Percentiles rank a stretch among this genome's conserved stretches.
Conservation (phyloP, 2,113 vertebrate genomes). For the Corythaeola cristata region DNA sequence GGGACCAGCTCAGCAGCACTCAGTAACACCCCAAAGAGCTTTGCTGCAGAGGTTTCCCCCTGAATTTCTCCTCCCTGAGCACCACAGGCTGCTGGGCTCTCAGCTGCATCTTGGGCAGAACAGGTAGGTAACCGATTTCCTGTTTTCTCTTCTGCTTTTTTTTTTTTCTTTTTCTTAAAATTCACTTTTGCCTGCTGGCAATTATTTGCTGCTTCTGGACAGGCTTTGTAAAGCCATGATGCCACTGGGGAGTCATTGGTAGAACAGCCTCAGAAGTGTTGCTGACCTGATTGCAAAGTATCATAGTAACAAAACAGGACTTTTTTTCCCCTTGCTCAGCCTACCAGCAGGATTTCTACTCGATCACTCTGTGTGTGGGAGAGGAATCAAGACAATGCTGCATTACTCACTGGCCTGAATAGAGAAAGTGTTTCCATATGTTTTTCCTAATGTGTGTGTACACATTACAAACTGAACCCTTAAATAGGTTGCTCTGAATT, state of each 20-base stretch:
- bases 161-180: not conserved
- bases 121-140: not conserved
- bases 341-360: slow-evolving; percentile 19
- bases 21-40: not conserved
- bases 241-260: not conserved
- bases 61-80: not conserved
- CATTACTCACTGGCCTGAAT: slow-evolving; percentile 49
- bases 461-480: not conserved
- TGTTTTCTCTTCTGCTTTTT: not conserved
- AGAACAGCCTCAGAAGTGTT: not conserved
- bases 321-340: not conserved
- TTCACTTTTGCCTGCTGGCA: slow-evolving; percentile 19
- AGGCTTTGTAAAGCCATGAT: slow-evolving; percentile 14
- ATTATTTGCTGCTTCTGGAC: slow-evolving; percentile 41
- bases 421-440: slow-evolving; percentile 33
- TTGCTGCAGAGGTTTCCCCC: not conserved
- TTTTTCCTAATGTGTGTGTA: slow-evolving; percentile 10
- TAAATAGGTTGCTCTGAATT: slow-evolving; percentile 1
- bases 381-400: slow-evolving; percentile 24
- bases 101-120: not conserved
- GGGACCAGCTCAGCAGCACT: not conserved
- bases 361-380: not conserved
- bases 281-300: slow-evolving; percentile 44
- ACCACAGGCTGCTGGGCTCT: not conserved
- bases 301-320: not conserved